Evolutionary conservation across 2,888 invertebrate species (phyloP).

Genomic region (Nebria salina): DNA sequence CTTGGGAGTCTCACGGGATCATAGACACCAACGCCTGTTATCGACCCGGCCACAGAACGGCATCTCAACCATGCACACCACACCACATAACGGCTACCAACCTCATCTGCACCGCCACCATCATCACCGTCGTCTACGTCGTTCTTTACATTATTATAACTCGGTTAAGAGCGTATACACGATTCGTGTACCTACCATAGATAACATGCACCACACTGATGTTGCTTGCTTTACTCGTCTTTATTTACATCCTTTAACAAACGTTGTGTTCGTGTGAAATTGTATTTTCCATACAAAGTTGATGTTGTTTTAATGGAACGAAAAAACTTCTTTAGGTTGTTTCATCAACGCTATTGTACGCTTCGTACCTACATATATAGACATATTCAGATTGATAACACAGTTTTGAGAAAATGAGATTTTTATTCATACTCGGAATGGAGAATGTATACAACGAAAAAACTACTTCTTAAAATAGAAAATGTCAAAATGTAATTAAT

Average conservation of each 20-base stretch:
- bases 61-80: neutral
- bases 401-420: constrained; percentile 17
- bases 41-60: constrained; percentile 16
- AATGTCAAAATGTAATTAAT: too few species aligned
- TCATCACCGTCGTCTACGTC: neutral
- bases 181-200: neutral
- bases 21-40: constrained; percentile 6
- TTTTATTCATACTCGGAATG: neutral
- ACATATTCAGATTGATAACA: too few species aligned
- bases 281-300: neutral
- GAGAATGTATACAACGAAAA: neutral
- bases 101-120: neutral
- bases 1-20: constrained; percentile 20
- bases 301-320: neutral
- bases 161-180: neutral
- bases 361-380: neutral
- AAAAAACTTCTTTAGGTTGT: neutral
- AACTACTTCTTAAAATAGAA: neutral
- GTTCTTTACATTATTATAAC: neutral
- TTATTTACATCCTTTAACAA: constrained; percentile 34
- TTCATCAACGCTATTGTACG: neutral
- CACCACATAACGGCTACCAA: neutral
- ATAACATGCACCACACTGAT: constrained; percentile 21
- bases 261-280: constrained; percentile 10
- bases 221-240: constrained; percentile 12